These are phyloP conservation scores for Labeo catla DNA, from an alignment of 2,113 vertebrate genomes.

Conservation along the genomic window DNA sequence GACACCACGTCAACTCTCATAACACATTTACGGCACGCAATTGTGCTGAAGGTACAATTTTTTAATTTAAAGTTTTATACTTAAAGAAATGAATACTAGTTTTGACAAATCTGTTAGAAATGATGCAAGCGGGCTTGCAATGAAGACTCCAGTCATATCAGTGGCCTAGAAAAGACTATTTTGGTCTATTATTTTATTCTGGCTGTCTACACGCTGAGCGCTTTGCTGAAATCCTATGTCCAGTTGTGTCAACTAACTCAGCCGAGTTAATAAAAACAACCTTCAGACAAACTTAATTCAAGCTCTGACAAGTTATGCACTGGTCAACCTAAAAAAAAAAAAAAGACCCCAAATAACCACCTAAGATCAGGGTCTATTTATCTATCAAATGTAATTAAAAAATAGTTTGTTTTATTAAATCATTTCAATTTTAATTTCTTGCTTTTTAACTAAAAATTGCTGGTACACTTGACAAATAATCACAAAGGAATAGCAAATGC, in stretches of 20 bases:
- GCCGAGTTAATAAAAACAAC: neutral
- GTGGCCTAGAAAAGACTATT: neutral
- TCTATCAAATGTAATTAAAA: neutral
- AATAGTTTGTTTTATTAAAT: too few relatives aligned
- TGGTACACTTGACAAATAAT: neutral
- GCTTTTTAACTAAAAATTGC: neutral
- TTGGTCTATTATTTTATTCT: neutral
- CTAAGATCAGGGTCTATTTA: neutral
- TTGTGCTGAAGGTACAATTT: neutral
- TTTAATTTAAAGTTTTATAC: neutral
- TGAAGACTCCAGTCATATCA: neutral
- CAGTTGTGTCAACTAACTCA: constrained; percentile 10
- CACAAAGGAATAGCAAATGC: too few relatives aligned
- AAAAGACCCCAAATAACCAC: neutral
- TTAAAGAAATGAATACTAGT: neutral
- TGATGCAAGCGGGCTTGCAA: neutral
- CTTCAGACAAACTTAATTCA: neutral
- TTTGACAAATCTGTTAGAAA: constrained; percentile 9
- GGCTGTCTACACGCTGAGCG: neutral
- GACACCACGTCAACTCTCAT: neutral
- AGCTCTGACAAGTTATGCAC: neutral
- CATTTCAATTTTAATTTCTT: too few relatives aligned
- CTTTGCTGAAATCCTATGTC: constrained; percentile 10
- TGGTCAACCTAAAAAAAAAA: neutral
- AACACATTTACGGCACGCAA: too few relatives aligned